A percentile compares a stretch with the other conserved stretches of the same genome.
Conservation (phyloP, 2,888 invertebrate species). For the Zaprionus bogoriensis region DNA sequence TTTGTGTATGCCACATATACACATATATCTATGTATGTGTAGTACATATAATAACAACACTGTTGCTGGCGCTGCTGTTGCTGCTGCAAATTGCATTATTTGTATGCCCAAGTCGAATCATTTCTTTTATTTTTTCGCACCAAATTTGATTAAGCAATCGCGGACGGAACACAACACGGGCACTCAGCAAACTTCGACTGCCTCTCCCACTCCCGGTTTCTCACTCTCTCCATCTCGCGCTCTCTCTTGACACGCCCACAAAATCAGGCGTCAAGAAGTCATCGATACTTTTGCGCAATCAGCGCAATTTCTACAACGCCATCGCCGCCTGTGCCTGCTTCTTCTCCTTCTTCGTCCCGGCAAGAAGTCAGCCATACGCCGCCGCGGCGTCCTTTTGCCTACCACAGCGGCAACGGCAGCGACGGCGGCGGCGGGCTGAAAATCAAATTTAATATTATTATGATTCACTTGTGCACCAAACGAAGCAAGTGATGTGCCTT, state of each 20-base stretch:
- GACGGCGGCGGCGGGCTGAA: constrained; percentile 51
- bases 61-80: constrained; percentile 47
- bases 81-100: constrained; percentile 68
- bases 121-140: constrained; percentile 18
- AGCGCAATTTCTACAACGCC: constrained; percentile 68
- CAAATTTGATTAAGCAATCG: constrained; percentile 52
- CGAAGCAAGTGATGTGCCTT: constrained; percentile 72
- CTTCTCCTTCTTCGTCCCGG: background rate
- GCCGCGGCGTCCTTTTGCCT: constrained; percentile 35
- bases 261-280: constrained; percentile 60
- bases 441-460: constrained; percentile 79
- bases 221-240: background rate
- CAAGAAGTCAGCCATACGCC: too few relatives aligned
- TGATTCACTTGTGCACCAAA: constrained; percentile 76
- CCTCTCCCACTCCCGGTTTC: constrained; percentile 6
- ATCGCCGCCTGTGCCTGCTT: background rate
- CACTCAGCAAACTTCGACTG: constrained; percentile 15
- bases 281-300: constrained; percentile 79
- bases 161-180: constrained; percentile 16
- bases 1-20: constrained; percentile 13
- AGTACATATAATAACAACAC: constrained; percentile 40
- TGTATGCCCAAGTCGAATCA: constrained; percentile 48
- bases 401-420: too few relatives aligned
- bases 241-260: constrained; percentile 40
- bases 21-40: background rate